phyloP scores from a whole-genome alignment of 2,888 invertebrate species.

The Drosophila demipolita region DNA sequence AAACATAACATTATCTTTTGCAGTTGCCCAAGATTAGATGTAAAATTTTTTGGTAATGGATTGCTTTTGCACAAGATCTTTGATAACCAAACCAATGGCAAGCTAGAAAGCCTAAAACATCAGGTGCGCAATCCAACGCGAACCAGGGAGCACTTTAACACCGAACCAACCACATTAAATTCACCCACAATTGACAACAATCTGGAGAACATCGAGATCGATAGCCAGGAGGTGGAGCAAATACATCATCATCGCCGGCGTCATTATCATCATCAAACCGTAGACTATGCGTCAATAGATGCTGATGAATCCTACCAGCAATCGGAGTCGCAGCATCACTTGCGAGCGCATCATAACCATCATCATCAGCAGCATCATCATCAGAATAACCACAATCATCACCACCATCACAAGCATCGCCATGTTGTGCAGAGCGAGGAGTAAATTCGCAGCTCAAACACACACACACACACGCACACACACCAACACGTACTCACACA shows the following conservation, averaged over 20 bases:
- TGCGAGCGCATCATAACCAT: constrained; percentile 42
- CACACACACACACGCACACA: neutral
- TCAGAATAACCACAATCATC: constrained; percentile 59
- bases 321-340: constrained; percentile 46
- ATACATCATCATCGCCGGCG: constrained; percentile 64
- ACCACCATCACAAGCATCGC: constrained; percentile 65
- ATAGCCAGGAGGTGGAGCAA: constrained; percentile 29
- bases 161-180: constrained; percentile 76
- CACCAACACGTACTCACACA: neutral
- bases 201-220: constrained; percentile 65
- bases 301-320: constrained; percentile 52
- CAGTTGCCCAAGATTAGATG: constrained; percentile 84
- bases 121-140: constrained; percentile 51
- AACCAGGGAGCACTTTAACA: constrained; percentile 31
- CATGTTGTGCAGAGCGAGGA: constrained; percentile 50
- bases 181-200: constrained; percentile 80
- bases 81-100: constrained; percentile 40
- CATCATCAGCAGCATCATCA: constrained; percentile 51
- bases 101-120: constrained; percentile 25
- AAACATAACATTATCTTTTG: constrained; percentile 3
- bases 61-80: constrained; percentile 58
- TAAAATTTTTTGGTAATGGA: constrained; percentile 77
- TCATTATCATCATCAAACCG: constrained; percentile 48
- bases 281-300: constrained; percentile 40
- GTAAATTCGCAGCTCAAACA: constrained; percentile 37